Conservation (phyloP, 1,140 invertebrate genomes). For the Drosophila lacertosa region DNA sequence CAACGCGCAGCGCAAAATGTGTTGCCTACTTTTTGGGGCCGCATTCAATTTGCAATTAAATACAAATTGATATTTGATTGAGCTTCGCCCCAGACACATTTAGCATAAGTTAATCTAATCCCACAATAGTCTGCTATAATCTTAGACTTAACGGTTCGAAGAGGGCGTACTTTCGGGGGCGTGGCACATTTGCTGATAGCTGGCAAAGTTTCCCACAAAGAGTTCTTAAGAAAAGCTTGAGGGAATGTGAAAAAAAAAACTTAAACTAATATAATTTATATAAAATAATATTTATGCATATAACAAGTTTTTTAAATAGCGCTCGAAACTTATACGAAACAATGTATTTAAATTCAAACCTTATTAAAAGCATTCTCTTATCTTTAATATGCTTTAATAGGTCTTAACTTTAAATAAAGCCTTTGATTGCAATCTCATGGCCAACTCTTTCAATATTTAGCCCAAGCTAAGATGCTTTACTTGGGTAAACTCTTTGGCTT, state of each 20-base stretch:
- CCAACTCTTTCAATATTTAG: conserved; percentile 4
- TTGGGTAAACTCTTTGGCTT: conserved; percentile 41
- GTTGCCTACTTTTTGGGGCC: conserved; percentile 53
- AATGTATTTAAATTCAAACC: no score
- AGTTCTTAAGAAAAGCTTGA: not conserved
- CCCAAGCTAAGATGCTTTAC: conserved; percentile 30
- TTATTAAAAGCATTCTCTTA: no score
- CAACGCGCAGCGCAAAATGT: conserved; percentile 32
- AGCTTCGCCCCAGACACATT: conserved; percentile 11
- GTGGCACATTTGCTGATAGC: not conserved
- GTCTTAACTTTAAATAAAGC: conserved; percentile 5
- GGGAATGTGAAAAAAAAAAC: no score
- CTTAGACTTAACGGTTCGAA: not conserved
- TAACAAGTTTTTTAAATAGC: no score
- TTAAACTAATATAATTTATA: no score
- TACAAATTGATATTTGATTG: conserved; percentile 51
- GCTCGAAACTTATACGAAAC: no score
- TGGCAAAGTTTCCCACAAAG: not conserved
- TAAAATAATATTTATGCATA: no score
- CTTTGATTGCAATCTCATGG: not conserved
- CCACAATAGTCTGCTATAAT: conserved; percentile 13
- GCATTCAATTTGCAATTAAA: conserved; percentile 44
- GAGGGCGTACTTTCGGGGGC: no score
- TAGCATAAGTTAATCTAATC: conserved; percentile 19
- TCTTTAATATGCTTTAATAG: conserved; percentile 7